phyloP scores from a whole-genome alignment of 2,888 invertebrate genomes.

The Panopea generosa region DNA sequence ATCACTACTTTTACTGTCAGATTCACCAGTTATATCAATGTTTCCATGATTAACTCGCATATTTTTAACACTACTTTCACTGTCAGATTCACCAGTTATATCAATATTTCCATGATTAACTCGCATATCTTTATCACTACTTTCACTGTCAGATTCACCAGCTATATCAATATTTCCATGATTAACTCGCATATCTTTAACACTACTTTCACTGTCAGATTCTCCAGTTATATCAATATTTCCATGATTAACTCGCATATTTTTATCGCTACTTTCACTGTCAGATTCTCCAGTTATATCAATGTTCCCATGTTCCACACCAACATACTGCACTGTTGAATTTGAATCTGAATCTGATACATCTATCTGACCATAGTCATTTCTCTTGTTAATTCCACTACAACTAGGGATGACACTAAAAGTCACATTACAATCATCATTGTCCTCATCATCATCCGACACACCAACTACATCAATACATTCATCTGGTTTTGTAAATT shows the following conservation, averaged over 20 bases:
- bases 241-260: conserved; percentile 25
- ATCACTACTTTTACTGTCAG: too few species aligned
- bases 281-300: conserved; percentile 17
- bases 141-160: conserved; percentile 19
- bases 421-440: too few species aligned
- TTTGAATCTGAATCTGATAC: conserved; percentile 47
- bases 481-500: neutral
- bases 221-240: conserved; percentile 21
- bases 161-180: conserved; percentile 25
- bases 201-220: conserved; percentile 19
- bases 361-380: conserved; percentile 26
- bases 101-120: neutral
- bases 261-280: conserved; percentile 28
- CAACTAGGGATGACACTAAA: neutral
- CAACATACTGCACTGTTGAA: conserved; percentile 33
- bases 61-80: too few species aligned
- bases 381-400: neutral
- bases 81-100: too few species aligned
- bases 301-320: conserved; percentile 27
- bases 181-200: conserved; percentile 15
- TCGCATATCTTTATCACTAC: conserved; percentile 10
- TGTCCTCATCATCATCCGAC: too few species aligned
- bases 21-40: too few species aligned
- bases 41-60: too few species aligned
- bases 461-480: neutral